phyloP scores from a whole-genome alignment of 2,888 invertebrate genomes.

The Papilio demoleus region DNA sequence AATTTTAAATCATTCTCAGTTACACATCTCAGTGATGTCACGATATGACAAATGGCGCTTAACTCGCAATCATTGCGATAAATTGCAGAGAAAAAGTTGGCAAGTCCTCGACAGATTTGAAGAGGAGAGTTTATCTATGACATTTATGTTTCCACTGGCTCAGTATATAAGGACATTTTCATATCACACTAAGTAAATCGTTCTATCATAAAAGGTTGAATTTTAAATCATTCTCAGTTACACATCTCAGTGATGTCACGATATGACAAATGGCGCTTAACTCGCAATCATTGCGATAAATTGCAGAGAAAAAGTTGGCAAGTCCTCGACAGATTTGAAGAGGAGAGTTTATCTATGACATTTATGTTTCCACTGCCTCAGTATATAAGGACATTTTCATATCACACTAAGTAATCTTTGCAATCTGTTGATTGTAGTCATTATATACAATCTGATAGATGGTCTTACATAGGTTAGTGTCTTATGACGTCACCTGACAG shows the following conservation, averaged over 20 bases:
- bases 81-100: conserved; percentile 2
- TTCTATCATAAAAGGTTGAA: too few species aligned
- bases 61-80: conserved; percentile 1
- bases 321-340: conserved; percentile 3
- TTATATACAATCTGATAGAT: too few species aligned
- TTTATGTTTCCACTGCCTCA: not conserved
- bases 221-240: too few species aligned
- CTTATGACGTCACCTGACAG: too few species aligned
- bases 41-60: conserved; percentile 17
- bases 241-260: not conserved
- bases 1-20: too few species aligned
- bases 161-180: too few species aligned
- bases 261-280: conserved; percentile 19
- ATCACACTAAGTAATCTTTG: not conserved
- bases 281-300: conserved; percentile 2
- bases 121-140: conserved; percentile 8
- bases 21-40: not conserved
- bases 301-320: not conserved
- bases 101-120: not conserved
- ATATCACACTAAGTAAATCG: too few species aligned
- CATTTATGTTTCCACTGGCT: not conserved
- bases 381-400: too few species aligned
- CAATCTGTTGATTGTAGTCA: too few species aligned
- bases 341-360: conserved; percentile 9
- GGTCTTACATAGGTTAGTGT: too few species aligned